Percentiles rank a stretch among this genome's conserved stretches.
phyloP scores from a whole-genome alignment of 1,140 invertebrate genomes.

The Galendromus occidentalis region DNA sequence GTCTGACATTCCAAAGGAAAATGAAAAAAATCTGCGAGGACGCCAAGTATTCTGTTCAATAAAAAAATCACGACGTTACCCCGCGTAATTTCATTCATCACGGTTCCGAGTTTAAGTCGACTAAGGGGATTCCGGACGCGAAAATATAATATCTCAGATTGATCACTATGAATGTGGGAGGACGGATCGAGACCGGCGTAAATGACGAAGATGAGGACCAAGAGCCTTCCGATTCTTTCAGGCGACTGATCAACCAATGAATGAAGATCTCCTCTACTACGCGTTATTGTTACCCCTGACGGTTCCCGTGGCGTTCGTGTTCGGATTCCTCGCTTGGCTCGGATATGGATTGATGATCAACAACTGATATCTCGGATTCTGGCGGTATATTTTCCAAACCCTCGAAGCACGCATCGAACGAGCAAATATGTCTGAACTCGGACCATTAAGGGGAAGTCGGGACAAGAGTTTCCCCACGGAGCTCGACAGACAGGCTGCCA shows the following conservation, averaged over 20 bases:
- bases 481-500: not conserved
- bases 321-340: not conserved
- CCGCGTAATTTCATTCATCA: no score
- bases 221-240: no score
- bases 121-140: no score
- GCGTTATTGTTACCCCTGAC: not conserved
- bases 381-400: not conserved
- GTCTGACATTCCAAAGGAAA: no score
- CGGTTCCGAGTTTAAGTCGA: no score
- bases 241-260: not conserved
- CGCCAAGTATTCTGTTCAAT: no score
- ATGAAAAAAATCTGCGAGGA: no score
- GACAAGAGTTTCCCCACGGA: not conserved
- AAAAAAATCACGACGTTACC: no score
- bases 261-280: not conserved
- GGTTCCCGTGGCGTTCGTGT: not conserved
- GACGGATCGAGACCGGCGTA: no score
- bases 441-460: not conserved
- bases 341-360: slow-evolving; percentile 7
- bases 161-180: no score
- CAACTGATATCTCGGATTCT: not conserved
- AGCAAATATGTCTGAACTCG: not conserved
- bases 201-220: no score
- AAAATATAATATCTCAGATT: no score
- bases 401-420: not conserved